Evolutionary conservation across 2,797 vertebrate genomes (phyloP), one percentile per base, ranked within the genome.

Genomic region (Microcaecilia unicolor): DNA sequence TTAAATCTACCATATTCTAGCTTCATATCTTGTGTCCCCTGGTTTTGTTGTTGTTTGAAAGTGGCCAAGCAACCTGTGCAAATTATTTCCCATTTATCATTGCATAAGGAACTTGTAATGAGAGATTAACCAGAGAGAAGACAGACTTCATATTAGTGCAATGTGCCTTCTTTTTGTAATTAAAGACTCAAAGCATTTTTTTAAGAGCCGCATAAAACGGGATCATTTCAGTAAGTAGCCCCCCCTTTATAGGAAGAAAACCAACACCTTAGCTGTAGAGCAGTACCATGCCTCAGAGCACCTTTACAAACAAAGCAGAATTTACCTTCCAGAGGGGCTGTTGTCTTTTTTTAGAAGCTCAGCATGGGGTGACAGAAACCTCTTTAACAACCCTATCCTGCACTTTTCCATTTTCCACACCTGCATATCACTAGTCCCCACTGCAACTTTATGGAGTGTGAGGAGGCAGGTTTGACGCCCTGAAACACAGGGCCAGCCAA

Each of bases 401-500:
- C 55, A 44, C 64, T 66, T 64, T 61, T 51, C 58, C 59, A 58
- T 62, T 69, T 49, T 54, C 75, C 76, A 78, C 81, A 84, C 81
- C 79, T 81, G 80, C 53, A 27, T 51, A 60, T 31, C 41, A 31
- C 2, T 43, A 48, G 34, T 63, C 63, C 72, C 64, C 63, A 74
- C 64, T 58, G 73, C 58, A 70, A 37, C 58, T 83, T 86, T 84
- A 84, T 84, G 78, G 73, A 73, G 72, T 61, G 41, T 44, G 64
- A 85, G 80, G 81, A 83, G 80, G 78, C 78, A 84, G 78, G 64
- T 82, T 84, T 81, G 78, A 80, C 76, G 59, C 81, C 69, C 12
- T 28, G 58, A 67, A 62, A 67, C 64, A 52, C 57, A 42, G 60
- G 51, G 64, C 40, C 39, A 35, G 58, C 65, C 48, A 41, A 70